Conservation (phyloP, 2,888 invertebrate genomes). For the Bombylius discolor region DNA sequence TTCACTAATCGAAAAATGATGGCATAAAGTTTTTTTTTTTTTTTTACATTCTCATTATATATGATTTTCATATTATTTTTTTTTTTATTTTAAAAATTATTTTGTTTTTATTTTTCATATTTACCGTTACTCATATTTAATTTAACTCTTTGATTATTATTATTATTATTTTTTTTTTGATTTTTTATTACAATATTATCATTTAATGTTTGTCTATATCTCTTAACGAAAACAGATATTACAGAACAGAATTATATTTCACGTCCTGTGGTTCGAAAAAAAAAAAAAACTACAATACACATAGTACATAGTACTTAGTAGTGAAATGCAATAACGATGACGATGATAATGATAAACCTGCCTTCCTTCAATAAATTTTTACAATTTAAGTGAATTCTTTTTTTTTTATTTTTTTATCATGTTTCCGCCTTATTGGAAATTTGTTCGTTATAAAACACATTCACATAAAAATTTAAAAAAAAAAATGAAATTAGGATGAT, state of each 20-base stretch:
- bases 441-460: neutral
- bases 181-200: no score
- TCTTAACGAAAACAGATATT: no score
- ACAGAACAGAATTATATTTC: no score
- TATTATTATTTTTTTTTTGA: no score
- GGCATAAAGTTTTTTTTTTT: conserved; percentile 6
- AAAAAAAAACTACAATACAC: no score
- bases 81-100: neutral
- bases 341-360: neutral
- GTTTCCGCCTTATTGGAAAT: conserved; percentile 13
- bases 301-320: neutral
- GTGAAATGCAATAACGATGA: neutral
- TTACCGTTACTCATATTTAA: no score
- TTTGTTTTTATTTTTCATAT: neutral
- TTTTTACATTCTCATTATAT: no score
- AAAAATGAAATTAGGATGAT: conserved; percentile 9
- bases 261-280: no score
- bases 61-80: no score
- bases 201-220: no score
- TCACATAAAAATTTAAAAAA: neutral
- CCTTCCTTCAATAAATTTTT: conserved; percentile 1
- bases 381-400: neutral
- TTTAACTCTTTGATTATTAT: no score
- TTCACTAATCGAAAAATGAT: conserved; percentile 17
- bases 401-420: conserved; percentile 8